A percentile compares a stretch with the other conserved stretches of the same genome.
Evolutionary conservation across 1,140 invertebrate genomes (phyloP).

Genomic region (Odontomachus brunneus): DNA sequence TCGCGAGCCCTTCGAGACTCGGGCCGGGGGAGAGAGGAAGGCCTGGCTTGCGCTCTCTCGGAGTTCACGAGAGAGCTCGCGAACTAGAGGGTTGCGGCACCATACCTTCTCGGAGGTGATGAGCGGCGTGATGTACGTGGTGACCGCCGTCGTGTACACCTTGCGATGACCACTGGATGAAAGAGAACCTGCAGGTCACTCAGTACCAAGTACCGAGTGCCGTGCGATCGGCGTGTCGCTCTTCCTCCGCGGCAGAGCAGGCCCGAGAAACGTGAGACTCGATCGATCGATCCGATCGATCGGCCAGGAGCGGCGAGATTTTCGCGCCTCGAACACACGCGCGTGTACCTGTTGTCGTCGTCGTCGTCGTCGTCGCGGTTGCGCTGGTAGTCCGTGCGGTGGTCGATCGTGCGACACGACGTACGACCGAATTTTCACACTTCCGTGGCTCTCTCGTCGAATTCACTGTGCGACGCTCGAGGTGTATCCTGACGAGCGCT

Average conservation of each 20-base stretch:
- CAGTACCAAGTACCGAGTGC: constrained; percentile 76
- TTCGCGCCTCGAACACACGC: constrained; percentile 45
- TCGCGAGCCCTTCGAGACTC: constrained; percentile 24
- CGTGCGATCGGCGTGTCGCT: constrained; percentile 62
- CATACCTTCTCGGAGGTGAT: constrained; percentile 85
- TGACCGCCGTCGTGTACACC: constrained; percentile 85
- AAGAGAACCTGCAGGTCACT: constrained; percentile 65
- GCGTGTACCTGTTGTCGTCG: constrained; percentile 38
- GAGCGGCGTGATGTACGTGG: constrained; percentile 85
- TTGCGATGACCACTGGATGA: constrained; percentile 72
- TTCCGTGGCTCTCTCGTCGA: constrained; percentile 25
- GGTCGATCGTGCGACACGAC: constrained; percentile 20
- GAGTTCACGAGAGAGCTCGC: constrained; percentile 5
- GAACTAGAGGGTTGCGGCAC: constrained; percentile 36
- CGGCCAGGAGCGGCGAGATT: constrained; percentile 1
- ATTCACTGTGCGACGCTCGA: constrained; percentile 12
- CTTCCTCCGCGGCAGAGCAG: constrained; percentile 39
- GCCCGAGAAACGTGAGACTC: neutral
- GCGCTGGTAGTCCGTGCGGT: constrained; percentile 9
- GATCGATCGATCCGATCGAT: constrained; percentile 15
- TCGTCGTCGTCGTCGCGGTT: constrained; percentile 12
- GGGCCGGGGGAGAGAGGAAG: neutral
- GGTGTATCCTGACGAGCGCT: neutral
- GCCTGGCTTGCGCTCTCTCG: neutral
- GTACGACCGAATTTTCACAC: constrained; percentile 24